Conservation (phyloP, 2,888 invertebrate species). For the Thyatira batis region DNA sequence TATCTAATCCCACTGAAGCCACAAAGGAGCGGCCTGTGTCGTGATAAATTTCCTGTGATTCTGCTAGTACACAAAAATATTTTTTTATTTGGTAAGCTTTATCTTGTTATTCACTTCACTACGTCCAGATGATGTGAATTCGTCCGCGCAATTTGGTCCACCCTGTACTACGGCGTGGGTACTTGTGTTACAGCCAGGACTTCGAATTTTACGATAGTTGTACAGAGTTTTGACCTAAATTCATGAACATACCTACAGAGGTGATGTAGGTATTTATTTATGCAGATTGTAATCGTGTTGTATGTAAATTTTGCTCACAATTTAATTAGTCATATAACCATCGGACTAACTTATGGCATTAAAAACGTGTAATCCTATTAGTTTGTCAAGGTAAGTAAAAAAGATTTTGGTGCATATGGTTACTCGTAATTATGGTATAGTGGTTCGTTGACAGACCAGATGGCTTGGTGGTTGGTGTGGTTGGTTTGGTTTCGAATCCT, state of each 20-base stretch:
- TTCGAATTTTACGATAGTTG: neutral
- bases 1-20: constrained; percentile 34
- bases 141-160: constrained; percentile 29
- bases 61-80: constrained; percentile 11
- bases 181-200: neutral
- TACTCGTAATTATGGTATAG: too few relatives aligned
- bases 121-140: constrained; percentile 23
- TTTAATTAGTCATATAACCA: too few relatives aligned
- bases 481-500: too few relatives aligned
- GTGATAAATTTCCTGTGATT: constrained; percentile 20
- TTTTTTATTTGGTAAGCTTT: constrained; percentile 21
- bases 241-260: neutral
- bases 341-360: too few relatives aligned
- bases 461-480: too few relatives aligned
- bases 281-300: neutral
- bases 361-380: too few relatives aligned
- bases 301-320: too few relatives aligned
- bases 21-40: constrained; percentile 12
- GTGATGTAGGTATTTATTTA: neutral
- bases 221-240: neutral
- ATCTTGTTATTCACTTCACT: constrained; percentile 32
- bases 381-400: too few relatives aligned
- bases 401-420: too few relatives aligned
- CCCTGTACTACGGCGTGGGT: constrained; percentile 5
- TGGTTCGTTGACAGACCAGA: too few relatives aligned